Conservation (phyloP, 2,797 vertebrate genomes). For the Columba guinea region DNA sequence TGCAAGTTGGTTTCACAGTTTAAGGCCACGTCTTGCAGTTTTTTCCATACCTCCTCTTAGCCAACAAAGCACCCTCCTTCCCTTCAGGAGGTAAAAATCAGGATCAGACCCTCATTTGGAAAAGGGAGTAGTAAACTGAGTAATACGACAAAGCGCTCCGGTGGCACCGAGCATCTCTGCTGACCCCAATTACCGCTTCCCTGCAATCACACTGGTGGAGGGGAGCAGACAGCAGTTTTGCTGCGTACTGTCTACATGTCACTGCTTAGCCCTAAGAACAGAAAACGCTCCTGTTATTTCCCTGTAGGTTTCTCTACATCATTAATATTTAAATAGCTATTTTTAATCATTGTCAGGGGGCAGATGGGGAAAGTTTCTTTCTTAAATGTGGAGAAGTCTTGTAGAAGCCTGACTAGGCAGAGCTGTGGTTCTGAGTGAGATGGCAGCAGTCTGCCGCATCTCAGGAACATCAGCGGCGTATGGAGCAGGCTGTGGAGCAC, state of each 20-base stretch:
- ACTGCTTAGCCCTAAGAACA: conserved; percentile 30
- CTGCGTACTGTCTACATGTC: background rate
- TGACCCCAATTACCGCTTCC: conserved; percentile 52
- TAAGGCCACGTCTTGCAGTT: background rate
- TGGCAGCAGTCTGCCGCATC: conserved; percentile 14
- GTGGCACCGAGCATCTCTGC: conserved; percentile 11
- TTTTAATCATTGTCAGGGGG: background rate
- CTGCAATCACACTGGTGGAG: background rate
- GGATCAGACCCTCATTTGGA: conserved; percentile 41
- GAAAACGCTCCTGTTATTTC: conserved; percentile 24
- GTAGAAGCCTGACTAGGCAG: conserved; percentile 37
- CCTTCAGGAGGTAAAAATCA: conserved; percentile 13
- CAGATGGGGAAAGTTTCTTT: background rate
- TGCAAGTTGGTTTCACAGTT: background rate
- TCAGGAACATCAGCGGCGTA: background rate
- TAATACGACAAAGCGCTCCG: background rate
- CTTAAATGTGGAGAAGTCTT: conserved; percentile 39
- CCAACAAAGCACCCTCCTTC: conserved; percentile 16
- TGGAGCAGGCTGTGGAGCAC: background rate
- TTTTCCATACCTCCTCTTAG: background rate
- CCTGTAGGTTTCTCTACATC: conserved; percentile 11
- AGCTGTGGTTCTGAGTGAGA: conserved; percentile 36
- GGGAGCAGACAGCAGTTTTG: background rate
- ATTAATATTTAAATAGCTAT: conserved; percentile 65
- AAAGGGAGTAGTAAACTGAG: conserved; percentile 41